A percentile compares a stretch with the other conserved stretches of the same genome.
Conservation (phyloP, 2,797 vertebrate genomes). For the Myiotriccus ornatus region DNA sequence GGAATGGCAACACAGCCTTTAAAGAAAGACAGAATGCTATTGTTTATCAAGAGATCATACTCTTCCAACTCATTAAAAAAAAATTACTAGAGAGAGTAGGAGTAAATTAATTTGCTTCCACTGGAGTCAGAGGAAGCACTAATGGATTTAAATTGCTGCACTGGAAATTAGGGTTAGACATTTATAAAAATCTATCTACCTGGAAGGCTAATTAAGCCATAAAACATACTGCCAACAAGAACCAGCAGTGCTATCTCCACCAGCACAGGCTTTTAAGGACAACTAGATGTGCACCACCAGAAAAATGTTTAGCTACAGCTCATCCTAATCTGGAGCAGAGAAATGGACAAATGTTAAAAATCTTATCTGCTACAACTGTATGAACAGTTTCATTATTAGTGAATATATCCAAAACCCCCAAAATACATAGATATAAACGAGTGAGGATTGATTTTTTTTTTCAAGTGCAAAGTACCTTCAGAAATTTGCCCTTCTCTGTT, state of each 20-base stretch:
- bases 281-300: neutral
- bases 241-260: neutral
- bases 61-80: neutral
- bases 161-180: neutral
- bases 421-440: neutral
- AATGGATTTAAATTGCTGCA: conserved; percentile 20
- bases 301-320: neutral
- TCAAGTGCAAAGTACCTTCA: neutral
- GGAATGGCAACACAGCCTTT: neutral
- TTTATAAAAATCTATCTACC: neutral
- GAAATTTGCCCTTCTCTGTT: neutral
- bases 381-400: neutral
- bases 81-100: neutral
- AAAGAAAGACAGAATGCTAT: neutral
- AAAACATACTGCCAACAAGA: neutral
- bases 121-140: neutral
- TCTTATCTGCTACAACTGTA: neutral
- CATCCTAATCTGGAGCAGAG: neutral
- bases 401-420: neutral
- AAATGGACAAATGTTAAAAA: neutral
- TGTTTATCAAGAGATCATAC: neutral
- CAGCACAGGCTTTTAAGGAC: neutral
- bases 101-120: neutral
- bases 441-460: neutral
- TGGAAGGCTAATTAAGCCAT: neutral